These are phyloP conservation scores for Manis crassicaudata DNA, from an alignment of 2,797 vertebrate genomes.

Conservation along the genomic window DNA sequence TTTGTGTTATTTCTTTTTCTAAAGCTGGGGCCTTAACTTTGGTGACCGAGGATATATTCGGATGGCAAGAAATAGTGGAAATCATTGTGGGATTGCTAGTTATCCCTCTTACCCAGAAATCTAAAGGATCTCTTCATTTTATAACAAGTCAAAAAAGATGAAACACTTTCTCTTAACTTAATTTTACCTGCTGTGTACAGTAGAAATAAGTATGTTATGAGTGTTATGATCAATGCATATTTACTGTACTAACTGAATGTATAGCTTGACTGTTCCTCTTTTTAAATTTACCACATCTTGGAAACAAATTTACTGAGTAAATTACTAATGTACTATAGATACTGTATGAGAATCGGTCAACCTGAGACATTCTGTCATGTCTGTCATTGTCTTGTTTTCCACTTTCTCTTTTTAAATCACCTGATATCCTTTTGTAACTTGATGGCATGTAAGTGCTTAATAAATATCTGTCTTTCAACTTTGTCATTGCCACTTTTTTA, in stretches of 20 bases:
- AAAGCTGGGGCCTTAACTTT: conserved; percentile 90
- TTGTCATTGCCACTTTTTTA: conserved; percentile 22
- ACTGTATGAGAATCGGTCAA: not conserved
- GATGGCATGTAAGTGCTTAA: conserved; percentile 18
- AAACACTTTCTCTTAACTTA: conserved; percentile 42
- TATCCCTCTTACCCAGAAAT: conserved; percentile 89
- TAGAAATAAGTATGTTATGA: conserved; percentile 33
- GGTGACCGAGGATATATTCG: conserved; percentile 93
- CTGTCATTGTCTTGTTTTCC: not conserved
- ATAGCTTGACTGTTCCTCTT: not conserved
- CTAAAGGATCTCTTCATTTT: conserved; percentile 71
- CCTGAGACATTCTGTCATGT: not conserved
- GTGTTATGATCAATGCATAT: not conserved
- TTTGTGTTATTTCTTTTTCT: conserved; percentile 50
- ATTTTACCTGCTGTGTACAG: conserved; percentile 10
- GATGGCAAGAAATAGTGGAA: conserved; percentile 90
- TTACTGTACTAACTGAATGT: conserved; percentile 36
- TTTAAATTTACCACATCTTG: conserved; percentile 26
- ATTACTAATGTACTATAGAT: not conserved
- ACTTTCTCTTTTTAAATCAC: not conserved
- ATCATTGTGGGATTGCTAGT: conserved; percentile 92
- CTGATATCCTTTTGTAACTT: conserved; percentile 20
- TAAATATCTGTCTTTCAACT: conserved; percentile 63
- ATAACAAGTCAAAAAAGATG: conserved; percentile 16
- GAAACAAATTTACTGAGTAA: conserved; percentile 32